Base-by-base conservation (phyloP, 2,888 invertebrate genomes). In the Helleia helle region DNA sequence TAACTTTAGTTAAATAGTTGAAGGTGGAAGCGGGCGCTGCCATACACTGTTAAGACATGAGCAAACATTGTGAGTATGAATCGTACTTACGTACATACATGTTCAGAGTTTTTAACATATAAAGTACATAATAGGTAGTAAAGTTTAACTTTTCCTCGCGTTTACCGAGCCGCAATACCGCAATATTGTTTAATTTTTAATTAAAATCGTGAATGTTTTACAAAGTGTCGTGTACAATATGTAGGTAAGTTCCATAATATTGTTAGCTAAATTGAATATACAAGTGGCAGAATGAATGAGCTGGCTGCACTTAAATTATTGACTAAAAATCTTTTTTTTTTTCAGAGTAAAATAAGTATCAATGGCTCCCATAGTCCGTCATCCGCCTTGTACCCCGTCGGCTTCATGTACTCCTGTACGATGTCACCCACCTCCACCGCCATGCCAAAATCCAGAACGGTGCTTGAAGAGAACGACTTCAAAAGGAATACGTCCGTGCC, bases 311-410 rank as follows among this genome's bases (percentile, higher is more conserved):
- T 30, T 9, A 18, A 7, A 4, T 24, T 26, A 7, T 49, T 48
- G 25, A 18, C 43, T 30, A 22, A 41, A 28, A 22, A 22, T 40
- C 12, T 25, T 40, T 15, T 40, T 36, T n/a, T 24, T 50, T 71
- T 71, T 43, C 59, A 76, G 70, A 66, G 44, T 59, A 61, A 41
- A 45, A 17, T 22, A 5, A 28, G 7, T 24, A 46, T 40, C 40
- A 48, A 77, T 77, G 77, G 69, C 75, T 46, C 76, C 74, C 6
- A 59, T n/a, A n/a, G n/a, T n/a, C n/a, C n/a, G 66, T 46, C 79
- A 79, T 49, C 81, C 81, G 31, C 73, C 83, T 26, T 83, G 83
- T 55, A 74, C 72, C 11, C 80, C 81, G 2, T 56, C 67, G 3
- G 64, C 81, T 17, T 74, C 80, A 1, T 81, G 83, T 56, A 51